phyloP scores from a whole-genome alignment of 2,113 vertebrate species.

The Tor tambroides region DNA sequence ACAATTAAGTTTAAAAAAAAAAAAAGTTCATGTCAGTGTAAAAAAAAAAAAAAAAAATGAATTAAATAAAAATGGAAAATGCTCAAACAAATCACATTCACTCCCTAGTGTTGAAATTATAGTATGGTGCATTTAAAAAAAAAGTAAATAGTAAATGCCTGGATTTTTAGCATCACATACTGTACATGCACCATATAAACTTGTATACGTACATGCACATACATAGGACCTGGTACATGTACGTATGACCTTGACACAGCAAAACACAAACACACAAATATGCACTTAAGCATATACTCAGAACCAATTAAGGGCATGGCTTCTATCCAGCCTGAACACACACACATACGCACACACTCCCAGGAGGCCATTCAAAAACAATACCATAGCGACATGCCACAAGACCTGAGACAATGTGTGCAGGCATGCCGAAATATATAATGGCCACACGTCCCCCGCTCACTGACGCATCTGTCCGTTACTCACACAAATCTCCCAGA shows the following conservation, averaged over 20 bases:
- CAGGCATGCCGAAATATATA: slow-evolving; percentile 69
- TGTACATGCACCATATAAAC: too few species aligned
- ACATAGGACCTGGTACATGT: neutral
- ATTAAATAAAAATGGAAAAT: too few species aligned
- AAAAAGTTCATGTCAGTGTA: too few species aligned
- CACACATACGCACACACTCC: slow-evolving; percentile 47
- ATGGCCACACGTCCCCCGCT: slow-evolving; percentile 27
- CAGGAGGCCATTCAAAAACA: slow-evolving; percentile 57
- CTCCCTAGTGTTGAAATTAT: too few species aligned
- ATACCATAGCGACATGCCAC: slow-evolving; percentile 50
- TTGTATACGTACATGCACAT: neutral
- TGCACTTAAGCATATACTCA: slow-evolving; percentile 48
- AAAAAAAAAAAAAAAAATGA: too few species aligned
- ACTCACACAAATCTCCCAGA: slow-evolving; percentile 3
- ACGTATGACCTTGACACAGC: too few species aligned
- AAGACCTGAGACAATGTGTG: slow-evolving; percentile 66
- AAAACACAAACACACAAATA: slow-evolving; percentile 23
- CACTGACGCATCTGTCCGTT: slow-evolving; percentile 32
- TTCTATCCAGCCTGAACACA: slow-evolving; percentile 28
- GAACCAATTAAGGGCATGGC: slow-evolving; percentile 19
- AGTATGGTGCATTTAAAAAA: too few species aligned
- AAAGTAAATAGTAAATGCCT: too few species aligned
- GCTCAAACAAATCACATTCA: too few species aligned
- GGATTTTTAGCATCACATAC: too few species aligned
- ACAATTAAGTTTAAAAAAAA: too few species aligned